A percentile compares a stretch with the other conserved stretches of the same genome.
Evolutionary conservation across 2,888 invertebrate species (phyloP).

Genomic region (Mechanitis messenoides): DNA sequence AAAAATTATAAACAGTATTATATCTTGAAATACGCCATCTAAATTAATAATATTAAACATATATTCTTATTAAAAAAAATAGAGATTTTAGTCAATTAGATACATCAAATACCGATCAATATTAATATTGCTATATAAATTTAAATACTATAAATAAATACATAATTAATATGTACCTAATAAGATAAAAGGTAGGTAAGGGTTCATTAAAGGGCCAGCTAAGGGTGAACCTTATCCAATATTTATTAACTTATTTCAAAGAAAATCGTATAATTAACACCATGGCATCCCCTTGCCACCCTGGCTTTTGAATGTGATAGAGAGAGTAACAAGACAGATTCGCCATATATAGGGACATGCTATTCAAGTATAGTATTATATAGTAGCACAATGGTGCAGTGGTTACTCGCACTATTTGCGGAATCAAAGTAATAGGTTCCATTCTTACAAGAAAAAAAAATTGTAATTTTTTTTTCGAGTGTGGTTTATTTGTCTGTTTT

Average conservation of each 20-base stretch:
- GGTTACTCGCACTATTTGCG: background rate
- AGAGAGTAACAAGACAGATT: conserved; percentile 34
- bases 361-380: background rate
- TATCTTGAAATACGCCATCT: no score
- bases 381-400: no score
- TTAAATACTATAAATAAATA: no score
- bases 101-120: background rate
- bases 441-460: no score
- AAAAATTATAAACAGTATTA: background rate
- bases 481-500: no score
- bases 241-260: conserved; percentile 77
- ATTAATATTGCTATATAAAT: background rate
- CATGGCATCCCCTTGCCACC: conserved; percentile 45
- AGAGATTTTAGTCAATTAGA: background rate
- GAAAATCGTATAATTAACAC: conserved; percentile 76
- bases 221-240: conserved; percentile 70
- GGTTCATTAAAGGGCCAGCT: conserved; percentile 54
- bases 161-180: background rate
- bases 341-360: conserved; percentile 2
- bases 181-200: conserved; percentile 23
- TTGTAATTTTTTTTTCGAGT: no score
- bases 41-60: no score
- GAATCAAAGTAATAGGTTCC: background rate
- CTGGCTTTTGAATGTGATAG: conserved; percentile 40
- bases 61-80: background rate